These are phyloP conservation scores for Eidolon helvum DNA, from an alignment of 2,113 vertebrate species.

Conservation along the genomic window DNA sequence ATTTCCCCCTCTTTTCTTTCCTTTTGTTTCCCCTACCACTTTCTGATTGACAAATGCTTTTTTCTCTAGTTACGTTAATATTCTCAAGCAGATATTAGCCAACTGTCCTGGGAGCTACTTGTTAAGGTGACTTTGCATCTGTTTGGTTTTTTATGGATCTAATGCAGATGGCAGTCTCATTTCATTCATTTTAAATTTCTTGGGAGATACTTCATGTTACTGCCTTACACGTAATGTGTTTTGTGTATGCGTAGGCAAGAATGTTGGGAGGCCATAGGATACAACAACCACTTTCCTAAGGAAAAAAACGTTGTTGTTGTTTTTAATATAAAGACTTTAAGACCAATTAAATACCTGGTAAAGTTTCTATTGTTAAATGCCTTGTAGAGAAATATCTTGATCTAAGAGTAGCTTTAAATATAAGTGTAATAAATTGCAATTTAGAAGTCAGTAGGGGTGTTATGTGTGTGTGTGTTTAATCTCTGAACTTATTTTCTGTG, in stretches of 20 bases:
- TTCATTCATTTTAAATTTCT: conserved; percentile 38
- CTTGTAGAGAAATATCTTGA: not conserved
- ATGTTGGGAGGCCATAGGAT: not conserved
- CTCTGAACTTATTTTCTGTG: not conserved
- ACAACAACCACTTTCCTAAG: not conserved
- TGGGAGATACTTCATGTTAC: not conserved
- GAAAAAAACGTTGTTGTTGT: not conserved
- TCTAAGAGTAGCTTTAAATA: not conserved
- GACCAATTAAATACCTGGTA: not conserved
- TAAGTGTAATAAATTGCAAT: not conserved
- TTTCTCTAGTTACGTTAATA: conserved; percentile 33
- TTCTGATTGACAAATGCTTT: conserved; percentile 1
- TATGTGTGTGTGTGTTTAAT: not conserved
- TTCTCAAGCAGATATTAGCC: conserved; percentile 38
- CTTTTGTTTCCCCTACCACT: not conserved
- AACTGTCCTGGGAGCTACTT: conserved; percentile 47
- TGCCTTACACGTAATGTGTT: not conserved
- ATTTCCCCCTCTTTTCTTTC: not conserved
- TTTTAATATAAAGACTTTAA: not conserved
- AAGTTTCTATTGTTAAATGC: not conserved
- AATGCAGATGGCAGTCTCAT: conserved; percentile 43
- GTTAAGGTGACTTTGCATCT: conserved; percentile 57
- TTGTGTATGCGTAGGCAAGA: not conserved
- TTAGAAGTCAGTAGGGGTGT: not conserved
- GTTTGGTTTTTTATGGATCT: not conserved